Evolutionary conservation across 2,113 vertebrate genomes (phyloP), one percentile per base, ranked within the genome.

Genomic region (rabbit (Oryctolagus cuniculus)): DNA sequence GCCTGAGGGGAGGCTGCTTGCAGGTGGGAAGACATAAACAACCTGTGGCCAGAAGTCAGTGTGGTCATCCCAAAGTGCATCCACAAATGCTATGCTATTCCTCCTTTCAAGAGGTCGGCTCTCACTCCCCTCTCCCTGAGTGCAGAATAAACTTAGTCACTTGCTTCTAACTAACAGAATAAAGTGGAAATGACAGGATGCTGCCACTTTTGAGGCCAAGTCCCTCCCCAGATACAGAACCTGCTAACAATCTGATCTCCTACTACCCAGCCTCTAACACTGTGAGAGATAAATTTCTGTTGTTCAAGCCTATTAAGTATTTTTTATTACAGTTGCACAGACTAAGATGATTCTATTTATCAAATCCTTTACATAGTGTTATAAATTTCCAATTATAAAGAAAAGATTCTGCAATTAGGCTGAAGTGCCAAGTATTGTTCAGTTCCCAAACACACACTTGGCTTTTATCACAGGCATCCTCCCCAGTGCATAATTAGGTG

Each of bases 371-470:
- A 75, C 21, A 91, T 25, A 66, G 73, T 83, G 49, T 55, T 93
- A 82, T 72, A 79, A 66, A 67, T 49, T 89, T 87, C 69, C 81
- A 90, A 15, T 95, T 38, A 69, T 63, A 73, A 85, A 81, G 81
- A 94, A 89, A 86, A 74, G 84, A 83, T 87, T 17, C 67, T 55
- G 36, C 58, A 91, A 31, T 90, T 77, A 90, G 67, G 63, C 44
- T 92, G 84, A 96, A 84, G 93, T 77, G 36, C 63, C 36, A 94
- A 74, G 87, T 8, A 73, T 64, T 88, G 63, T 95, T 95, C 88
- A 27, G 17, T 82, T 92, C 80, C 64, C 64, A 80, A 70, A 77
- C n/a, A 61, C 8, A 13, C 27, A 44, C 27, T 94, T 79, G 44
- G 83, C 66, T 80, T 74, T 87, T 66, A 91, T 31, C 49, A 51